A percentile compares a stretch with the other conserved stretches of the same genome.
phyloP scores from a whole-genome alignment of 2,797 vertebrate genomes.

The Potorous gilbertii region DNA sequence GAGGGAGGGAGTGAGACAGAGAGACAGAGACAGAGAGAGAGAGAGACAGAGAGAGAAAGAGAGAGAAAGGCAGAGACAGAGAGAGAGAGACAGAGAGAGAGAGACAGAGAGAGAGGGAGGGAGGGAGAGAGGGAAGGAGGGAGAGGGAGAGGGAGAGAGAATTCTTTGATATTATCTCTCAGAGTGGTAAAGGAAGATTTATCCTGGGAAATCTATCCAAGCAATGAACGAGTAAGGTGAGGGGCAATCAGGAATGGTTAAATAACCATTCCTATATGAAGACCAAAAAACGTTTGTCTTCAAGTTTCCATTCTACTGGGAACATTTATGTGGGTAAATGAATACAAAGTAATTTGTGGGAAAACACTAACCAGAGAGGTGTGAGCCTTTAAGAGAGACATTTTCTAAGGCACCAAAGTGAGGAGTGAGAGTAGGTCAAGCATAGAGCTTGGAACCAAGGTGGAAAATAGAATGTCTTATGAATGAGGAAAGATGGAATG shows the following conservation, averaged over 20 bases:
- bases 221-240: not conserved
- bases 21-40: too few relatives aligned
- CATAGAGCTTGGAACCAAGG: not conserved
- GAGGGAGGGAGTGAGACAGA: too few relatives aligned
- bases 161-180: not conserved
- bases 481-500: too few relatives aligned
- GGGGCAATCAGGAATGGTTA: not conserved
- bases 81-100: too few relatives aligned
- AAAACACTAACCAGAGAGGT: not conserved
- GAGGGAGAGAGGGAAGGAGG: too few relatives aligned
- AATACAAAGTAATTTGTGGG: not conserved
- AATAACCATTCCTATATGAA: not conserved
- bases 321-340: not conserved
- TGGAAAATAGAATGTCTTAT: too few relatives aligned
- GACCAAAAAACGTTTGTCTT: not conserved
- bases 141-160: not conserved
- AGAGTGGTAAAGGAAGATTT: not conserved
- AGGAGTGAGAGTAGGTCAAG: not conserved
- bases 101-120: too few relatives aligned
- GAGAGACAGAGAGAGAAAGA: too few relatives aligned
- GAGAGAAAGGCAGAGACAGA: too few relatives aligned
- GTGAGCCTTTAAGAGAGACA: not conserved
- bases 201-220: not conserved
- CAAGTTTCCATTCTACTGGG: not conserved
- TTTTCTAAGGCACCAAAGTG: not conserved